A percentile compares a stretch with the other conserved stretches of the same genome.
These are phyloP conservation scores for Anas georgica DNA, from an alignment of 2,797 vertebrate species.

Conservation along the genomic window DNA sequence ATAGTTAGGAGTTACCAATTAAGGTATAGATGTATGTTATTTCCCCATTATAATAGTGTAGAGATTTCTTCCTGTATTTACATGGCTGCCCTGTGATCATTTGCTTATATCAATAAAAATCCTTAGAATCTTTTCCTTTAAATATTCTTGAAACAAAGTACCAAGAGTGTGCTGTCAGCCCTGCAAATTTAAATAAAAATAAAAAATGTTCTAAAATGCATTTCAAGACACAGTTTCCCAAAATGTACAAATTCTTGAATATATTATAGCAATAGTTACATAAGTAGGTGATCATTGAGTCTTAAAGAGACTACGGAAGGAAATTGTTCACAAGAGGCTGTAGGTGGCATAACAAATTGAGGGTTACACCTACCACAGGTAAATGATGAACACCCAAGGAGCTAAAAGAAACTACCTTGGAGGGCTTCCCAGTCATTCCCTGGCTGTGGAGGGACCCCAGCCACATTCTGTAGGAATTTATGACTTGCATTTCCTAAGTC, in stretches of 20 bases:
- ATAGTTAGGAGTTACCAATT: background rate
- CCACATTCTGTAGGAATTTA: background rate
- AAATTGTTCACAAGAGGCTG: conserved; percentile 21
- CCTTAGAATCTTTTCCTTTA: background rate
- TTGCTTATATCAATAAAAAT: conserved; percentile 7
- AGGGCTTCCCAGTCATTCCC: background rate
- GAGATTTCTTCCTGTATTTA: background rate
- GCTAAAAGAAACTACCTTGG: background rate
- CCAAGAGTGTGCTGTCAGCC: background rate
- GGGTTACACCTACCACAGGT: conserved; percentile 14
- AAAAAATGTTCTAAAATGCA: background rate
- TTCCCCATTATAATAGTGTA: background rate
- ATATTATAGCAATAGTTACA: background rate
- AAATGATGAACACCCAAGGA: background rate
- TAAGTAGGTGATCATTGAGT: background rate
- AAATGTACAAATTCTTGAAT: background rate
- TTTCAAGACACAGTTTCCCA: background rate
- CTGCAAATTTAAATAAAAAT: background rate
- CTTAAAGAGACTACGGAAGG: conserved; percentile 1
- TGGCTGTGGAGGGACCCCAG: background rate
- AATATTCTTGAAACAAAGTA: background rate
- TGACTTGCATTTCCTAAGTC: background rate
- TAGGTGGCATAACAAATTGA: conserved; percentile 37
- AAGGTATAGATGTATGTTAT: background rate
- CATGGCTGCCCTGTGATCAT: conserved; percentile 8